phyloP scores from a whole-genome alignment of 2,888 invertebrate genomes.

The Leistus spinibarbis region DNA sequence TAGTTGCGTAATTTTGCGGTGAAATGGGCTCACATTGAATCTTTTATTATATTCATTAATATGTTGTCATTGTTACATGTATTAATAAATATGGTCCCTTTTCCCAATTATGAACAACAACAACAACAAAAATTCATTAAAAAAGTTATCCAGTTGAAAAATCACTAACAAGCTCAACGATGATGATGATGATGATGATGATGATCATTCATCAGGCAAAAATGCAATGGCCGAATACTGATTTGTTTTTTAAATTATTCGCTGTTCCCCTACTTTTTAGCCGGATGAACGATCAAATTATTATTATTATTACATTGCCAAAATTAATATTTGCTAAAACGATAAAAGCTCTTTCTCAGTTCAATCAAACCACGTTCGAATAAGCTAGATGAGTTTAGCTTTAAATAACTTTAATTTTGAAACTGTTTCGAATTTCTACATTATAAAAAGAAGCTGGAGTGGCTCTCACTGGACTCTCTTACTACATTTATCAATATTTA shows the following conservation, averaged over 20 bases:
- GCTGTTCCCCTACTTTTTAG: slow-evolving; percentile 3
- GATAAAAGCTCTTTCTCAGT: slow-evolving; percentile 21
- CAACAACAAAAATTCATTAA: neutral
- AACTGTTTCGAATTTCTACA: too few relatives aligned
- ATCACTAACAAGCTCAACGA: neutral
- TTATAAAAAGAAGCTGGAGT: too few relatives aligned
- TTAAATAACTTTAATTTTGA: too few relatives aligned
- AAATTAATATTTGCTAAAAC: slow-evolving; percentile 34
- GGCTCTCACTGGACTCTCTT: too few relatives aligned
- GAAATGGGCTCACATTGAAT: too few relatives aligned
- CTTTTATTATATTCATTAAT: too few relatives aligned
- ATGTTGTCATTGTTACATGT: too few relatives aligned
- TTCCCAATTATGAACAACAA: neutral
- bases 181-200: too few relatives aligned
- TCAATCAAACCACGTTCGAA: neutral
- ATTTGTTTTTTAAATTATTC: neutral
- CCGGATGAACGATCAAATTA: slow-evolving; percentile 20
- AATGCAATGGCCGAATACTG: neutral
- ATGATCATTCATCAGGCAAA: neutral
- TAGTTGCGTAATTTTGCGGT: too few relatives aligned
- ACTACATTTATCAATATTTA: too few relatives aligned
- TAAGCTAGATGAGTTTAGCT: too few relatives aligned
- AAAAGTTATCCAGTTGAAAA: neutral
- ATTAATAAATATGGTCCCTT: neutral
- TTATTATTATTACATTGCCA: slow-evolving; percentile 36